Percentiles rank a stretch among this genome's conserved stretches.
phyloP scores from a whole-genome alignment of 1,140 invertebrate genomes.

The Drosophila dunni region DNA sequence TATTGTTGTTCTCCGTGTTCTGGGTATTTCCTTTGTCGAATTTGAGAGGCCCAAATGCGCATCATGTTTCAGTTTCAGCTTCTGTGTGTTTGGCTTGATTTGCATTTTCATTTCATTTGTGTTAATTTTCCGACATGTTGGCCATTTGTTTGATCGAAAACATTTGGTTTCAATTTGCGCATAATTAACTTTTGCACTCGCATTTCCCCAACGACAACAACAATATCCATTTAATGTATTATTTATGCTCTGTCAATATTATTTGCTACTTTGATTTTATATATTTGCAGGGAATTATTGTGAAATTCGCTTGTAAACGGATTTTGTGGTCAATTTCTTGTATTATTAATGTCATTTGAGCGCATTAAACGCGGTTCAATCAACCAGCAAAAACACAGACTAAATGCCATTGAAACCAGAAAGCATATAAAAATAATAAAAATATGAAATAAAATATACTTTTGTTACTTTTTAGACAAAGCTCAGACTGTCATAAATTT shows the following conservation, averaged over 20 bases:
- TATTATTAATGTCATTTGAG: slow-evolving; percentile 29
- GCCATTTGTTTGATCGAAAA: slow-evolving; percentile 52
- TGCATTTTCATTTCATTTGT: slow-evolving; percentile 46
- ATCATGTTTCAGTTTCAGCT: slow-evolving; percentile 35
- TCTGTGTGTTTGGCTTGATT: slow-evolving; percentile 33
- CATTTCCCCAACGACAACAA: background rate
- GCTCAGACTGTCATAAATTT: slow-evolving; percentile 4
- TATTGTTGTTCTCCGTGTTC: background rate
- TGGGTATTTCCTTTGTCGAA: background rate
- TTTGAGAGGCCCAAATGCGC: slow-evolving; percentile 29
- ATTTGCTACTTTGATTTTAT: slow-evolving; percentile 4
- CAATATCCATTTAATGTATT: slow-evolving; percentile 7
- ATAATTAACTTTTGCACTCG: slow-evolving; percentile 52
- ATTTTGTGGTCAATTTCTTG: slow-evolving; percentile 26
- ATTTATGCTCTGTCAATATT: slow-evolving; percentile 1
- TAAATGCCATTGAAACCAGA: slow-evolving; percentile 10
- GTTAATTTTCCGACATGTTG: slow-evolving; percentile 45
- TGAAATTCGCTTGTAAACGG: slow-evolving; percentile 21
- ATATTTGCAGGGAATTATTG: background rate
- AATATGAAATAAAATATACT: background rate
- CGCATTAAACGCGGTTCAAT: slow-evolving; percentile 31
- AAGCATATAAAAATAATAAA: background rate
- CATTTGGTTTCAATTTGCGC: slow-evolving; percentile 60
- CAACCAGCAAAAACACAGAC: slow-evolving; percentile 23
- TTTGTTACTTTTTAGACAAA: slow-evolving; percentile 4